Percentiles rank a stretch among this genome's conserved stretches.
Evolutionary conservation across 2,113 vertebrate genomes (phyloP).

Genomic region (Eurystomus gularis): DNA sequence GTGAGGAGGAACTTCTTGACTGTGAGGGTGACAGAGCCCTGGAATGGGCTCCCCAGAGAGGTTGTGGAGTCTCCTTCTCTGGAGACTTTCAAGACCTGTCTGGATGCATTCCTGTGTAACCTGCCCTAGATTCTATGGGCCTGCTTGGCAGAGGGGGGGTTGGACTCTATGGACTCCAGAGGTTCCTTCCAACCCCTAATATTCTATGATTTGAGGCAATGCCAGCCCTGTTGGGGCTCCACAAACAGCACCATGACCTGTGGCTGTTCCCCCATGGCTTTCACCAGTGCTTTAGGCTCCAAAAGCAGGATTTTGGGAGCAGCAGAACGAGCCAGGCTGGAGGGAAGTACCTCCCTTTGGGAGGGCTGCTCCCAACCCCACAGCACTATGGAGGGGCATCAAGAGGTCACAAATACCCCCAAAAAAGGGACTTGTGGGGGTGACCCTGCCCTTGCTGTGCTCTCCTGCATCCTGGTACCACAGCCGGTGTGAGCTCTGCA

Average conservation of each 20-base stretch:
- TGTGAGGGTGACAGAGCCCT: too few species aligned
- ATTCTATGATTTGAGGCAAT: too few species aligned
- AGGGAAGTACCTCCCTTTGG: accelerated
- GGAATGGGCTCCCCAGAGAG: too few species aligned
- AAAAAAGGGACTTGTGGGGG: accelerated
- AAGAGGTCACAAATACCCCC: not conserved
- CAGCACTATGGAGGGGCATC: accelerated
- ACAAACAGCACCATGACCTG: accelerated
- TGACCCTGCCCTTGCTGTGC: too few species aligned
- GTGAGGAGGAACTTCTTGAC: too few species aligned
- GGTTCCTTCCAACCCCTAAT: too few species aligned
- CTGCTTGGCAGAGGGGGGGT: too few species aligned
- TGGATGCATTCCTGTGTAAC: too few species aligned
- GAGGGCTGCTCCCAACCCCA: not conserved
- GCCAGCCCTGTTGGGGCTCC: not conserved
- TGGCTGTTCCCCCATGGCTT: not conserved
- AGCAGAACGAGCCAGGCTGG: accelerated
- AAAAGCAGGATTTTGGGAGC: not conserved
- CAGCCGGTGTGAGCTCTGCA: accelerated
- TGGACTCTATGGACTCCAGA: too few species aligned
- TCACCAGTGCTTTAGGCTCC: accelerated
- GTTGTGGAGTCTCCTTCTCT: too few species aligned
- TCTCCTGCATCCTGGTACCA: not conserved
- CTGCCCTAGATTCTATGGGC: too few species aligned
- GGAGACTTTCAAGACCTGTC: too few species aligned